Percentiles rank a stretch among this genome's conserved stretches.
These are phyloP conservation scores for Sebastes matsubarae DNA, from an alignment of 2,797 vertebrate genomes.

Conservation along the genomic window DNA sequence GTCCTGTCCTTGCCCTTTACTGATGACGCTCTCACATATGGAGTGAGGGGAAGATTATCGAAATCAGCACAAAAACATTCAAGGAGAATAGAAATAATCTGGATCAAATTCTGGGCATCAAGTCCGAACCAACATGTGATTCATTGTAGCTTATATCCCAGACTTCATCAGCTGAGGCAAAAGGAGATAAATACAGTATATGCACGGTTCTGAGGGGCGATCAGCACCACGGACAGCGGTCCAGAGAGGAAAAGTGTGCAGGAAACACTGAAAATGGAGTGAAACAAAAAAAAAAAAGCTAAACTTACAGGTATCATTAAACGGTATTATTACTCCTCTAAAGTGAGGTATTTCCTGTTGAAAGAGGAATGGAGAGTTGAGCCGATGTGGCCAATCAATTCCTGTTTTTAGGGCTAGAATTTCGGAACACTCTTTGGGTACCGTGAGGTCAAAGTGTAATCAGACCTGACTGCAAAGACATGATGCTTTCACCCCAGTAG, in stretches of 20 bases:
- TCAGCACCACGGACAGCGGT: slow-evolving; percentile 55
- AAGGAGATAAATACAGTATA: background rate
- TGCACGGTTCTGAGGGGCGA: background rate
- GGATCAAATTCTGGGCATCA: slow-evolving; percentile 22
- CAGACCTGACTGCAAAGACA: background rate
- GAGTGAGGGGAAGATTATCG: slow-evolving; percentile 7
- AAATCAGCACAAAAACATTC: slow-evolving; percentile 18
- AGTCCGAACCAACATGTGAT: background rate
- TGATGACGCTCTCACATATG: background rate
- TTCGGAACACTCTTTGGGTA: background rate
- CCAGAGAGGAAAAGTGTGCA: background rate
- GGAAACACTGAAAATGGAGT: background rate
- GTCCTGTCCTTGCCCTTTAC: background rate
- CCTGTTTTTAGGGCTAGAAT: background rate
- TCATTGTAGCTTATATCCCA: slow-evolving; percentile 11
- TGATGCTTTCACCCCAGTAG: background rate
- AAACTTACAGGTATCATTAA: background rate
- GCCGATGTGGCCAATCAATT: background rate
- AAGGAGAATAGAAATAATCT: slow-evolving; percentile 31
- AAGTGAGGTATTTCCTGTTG: background rate
- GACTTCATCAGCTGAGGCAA: background rate
- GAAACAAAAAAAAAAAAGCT: no score
- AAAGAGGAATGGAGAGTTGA: background rate
- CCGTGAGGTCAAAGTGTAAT: background rate
- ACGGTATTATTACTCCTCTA: background rate